Evolutionary conservation across 2,888 invertebrate genomes (phyloP), one percentile per base, ranked within the genome.

Genomic region (Anticlea derivata): DNA sequence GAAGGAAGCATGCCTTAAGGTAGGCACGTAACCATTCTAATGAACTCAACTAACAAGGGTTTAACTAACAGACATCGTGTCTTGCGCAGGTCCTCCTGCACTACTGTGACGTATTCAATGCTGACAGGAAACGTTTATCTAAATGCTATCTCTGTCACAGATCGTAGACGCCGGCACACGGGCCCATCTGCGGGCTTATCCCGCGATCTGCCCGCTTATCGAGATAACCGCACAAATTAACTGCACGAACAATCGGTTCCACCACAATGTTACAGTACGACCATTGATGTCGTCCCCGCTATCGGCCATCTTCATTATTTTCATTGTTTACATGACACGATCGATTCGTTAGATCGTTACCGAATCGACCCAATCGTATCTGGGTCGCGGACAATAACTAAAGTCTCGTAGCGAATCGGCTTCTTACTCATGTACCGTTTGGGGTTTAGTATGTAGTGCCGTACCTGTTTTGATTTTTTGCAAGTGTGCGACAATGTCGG

Each of bases 71-170:
- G 5, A 33, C 47, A 53, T 53, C 43, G 38, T 44, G 48, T 53
- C 52, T 53, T 13, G 35, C 40, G 30, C 41, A 43, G 34, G 37
- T 48, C 43, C 43, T 48, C 38, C 38, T 33, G 38, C 29, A 38
- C 64, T 61, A 49, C 59, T 58, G 66, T 51, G 65, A 70, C 67
- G 72, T 69, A 73, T 69, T 70, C 68, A 68, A 68, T 64, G 61
- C 59, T 68, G 65, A 60, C 70, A 77, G 77, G 75, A 77, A 78
- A 76, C 66, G 68, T 78, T 75, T 66, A 68, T 75, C 70, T 70
- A 63, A 48, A 63, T 68, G 68, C 68, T 82, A 84, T 83, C 82
- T 76, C 63, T 79, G 83, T 80, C 79, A 78, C 73, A 68, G 77
- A 83, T 83, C 83, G 69, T 55, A 68, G 65, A 58, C 63, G 64